These are phyloP conservation scores for Nanorana parkeri DNA, from an alignment of 2,113 vertebrate genomes.

Conservation along the genomic window DNA sequence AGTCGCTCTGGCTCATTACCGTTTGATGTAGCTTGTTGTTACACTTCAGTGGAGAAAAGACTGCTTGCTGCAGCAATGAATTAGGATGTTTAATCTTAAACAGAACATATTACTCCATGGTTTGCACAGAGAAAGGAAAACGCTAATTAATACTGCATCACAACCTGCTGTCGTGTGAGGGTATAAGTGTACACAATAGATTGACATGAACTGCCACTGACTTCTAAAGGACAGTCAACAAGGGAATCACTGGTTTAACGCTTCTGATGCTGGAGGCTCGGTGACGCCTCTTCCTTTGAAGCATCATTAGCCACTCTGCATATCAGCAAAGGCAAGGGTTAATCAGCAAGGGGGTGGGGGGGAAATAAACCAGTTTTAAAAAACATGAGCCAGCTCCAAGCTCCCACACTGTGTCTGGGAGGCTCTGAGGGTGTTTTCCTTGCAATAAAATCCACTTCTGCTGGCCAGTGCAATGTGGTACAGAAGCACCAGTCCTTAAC, in stretches of 20 bases:
- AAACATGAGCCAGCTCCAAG: slow-evolving; percentile 39
- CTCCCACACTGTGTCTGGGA: slow-evolving; percentile 45
- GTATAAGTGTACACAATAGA: slow-evolving; percentile 45
- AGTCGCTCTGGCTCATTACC: background rate
- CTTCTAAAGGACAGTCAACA: slow-evolving; percentile 35
- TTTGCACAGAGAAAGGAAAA: slow-evolving; percentile 41
- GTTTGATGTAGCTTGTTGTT: background rate
- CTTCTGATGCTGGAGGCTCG: background rate
- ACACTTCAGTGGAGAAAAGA: background rate
- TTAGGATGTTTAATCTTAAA: slow-evolving; percentile 1
- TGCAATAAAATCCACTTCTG: slow-evolving; percentile 30
- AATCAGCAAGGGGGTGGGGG: slow-evolving; percentile 37
- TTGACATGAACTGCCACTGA: slow-evolving; percentile 35
- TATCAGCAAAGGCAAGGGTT: background rate
- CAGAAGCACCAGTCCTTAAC: slow-evolving; percentile 13
- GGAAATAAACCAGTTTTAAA: slow-evolving; percentile 32
- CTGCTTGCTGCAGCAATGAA: slow-evolving; percentile 14
- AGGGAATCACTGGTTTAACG: slow-evolving; percentile 20
- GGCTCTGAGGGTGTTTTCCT: slow-evolving; percentile 40
- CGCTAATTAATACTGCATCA: slow-evolving; percentile 27
- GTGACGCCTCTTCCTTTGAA: background rate
- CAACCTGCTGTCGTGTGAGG: slow-evolving; percentile 23
- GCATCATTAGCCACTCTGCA: background rate
- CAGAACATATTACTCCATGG: slow-evolving; percentile 26
- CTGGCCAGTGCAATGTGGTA: slow-evolving; percentile 8